Evolutionary conservation across 1,140 invertebrate species (phyloP), one percentile per base, ranked within the genome.

Genomic region (Piezodorus guildinii): DNA sequence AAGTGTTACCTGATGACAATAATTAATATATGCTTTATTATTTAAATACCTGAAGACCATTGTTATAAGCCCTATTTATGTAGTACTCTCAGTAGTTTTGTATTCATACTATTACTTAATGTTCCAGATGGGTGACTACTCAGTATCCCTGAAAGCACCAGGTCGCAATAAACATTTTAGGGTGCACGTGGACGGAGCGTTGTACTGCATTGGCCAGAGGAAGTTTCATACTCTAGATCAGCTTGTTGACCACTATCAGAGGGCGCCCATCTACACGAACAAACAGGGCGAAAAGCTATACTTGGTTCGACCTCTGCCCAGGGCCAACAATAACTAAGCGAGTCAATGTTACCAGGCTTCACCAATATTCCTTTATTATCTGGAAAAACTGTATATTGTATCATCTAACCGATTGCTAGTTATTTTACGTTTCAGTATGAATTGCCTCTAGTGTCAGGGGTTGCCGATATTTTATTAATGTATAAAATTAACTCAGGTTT

Each of bases 91-190:
- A 23, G 12, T 25, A 23, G n/a, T n/a, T 56, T 56, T 23, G 10
- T 25, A 23, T 56, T 56, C 10, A 27, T 1, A 6, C 2, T 45
- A 15, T 9, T 60, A 56, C 15, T 65, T 67, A 58, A 68, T 25
- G 72, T 79, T 80, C 19, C 76, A 98, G 95, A 87, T 93, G 79
- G 96, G 96, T 65, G 96, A 99, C 77, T 98, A 90, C 77, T 98
- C 96, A 44, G 95, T 99, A 68, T 98, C 96, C 34, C 79, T 99
- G 70, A 98, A 98, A 80, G 96, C 96, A 52, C 89, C 92, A 58
- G 91, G 90, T 39, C 86, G 95, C 65, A 99, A 99, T 78, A 99
- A 99, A 76, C 96, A 99, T 77, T 99, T 99, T 79, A 86, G 96
- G 72, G 94, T 99, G 67, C 94, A 96, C 73, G 93, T 97, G 52